phyloP scores from a whole-genome alignment of 2,797 vertebrate species.

The Sparidentex hasta region DNA sequence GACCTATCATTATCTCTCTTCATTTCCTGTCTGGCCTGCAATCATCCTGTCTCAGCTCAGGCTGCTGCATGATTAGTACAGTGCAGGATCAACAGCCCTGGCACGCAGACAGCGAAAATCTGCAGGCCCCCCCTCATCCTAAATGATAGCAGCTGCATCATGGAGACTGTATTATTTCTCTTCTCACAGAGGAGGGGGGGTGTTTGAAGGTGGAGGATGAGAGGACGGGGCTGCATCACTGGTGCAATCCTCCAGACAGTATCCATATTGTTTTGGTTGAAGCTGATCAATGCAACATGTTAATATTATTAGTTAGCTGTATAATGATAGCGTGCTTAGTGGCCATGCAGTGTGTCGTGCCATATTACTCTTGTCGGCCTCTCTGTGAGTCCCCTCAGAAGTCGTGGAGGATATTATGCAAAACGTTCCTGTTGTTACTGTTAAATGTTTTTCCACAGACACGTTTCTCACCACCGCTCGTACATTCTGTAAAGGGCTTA shows the following conservation, averaged over 20 bases:
- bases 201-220: slow-evolving; percentile 41
- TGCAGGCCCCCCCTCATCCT: slow-evolving; percentile 58
- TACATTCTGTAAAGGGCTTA: slow-evolving; percentile 47
- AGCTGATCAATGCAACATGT: slow-evolving; percentile 73
- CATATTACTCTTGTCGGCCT: slow-evolving; percentile 49
- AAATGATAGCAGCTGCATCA: slow-evolving; percentile 75
- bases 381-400: slow-evolving; percentile 49
- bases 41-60: slow-evolving; percentile 79
- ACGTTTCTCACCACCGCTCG: slow-evolving; percentile 29
- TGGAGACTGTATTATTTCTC: slow-evolving; percentile 46
- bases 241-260: slow-evolving; percentile 49
- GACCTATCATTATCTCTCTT: slow-evolving; percentile 82
- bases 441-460: slow-evolving; percentile 43
- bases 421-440: slow-evolving; percentile 53
- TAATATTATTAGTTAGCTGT: slow-evolving; percentile 62
- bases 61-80: slow-evolving; percentile 77
- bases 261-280: slow-evolving; percentile 43
- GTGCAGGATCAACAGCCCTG: slow-evolving; percentile 72
- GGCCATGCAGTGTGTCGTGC: slow-evolving; percentile 46
- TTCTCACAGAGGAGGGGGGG: slow-evolving; percentile 40
- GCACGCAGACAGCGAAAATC: slow-evolving; percentile 56
- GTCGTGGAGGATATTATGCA: slow-evolving; percentile 69
- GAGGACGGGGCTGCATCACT: slow-evolving; percentile 22
- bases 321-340: slow-evolving; percentile 48
- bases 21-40: slow-evolving; percentile 81